phyloP scores from a whole-genome alignment of 2,888 invertebrate species.

The Epinotia demarniana region DNA sequence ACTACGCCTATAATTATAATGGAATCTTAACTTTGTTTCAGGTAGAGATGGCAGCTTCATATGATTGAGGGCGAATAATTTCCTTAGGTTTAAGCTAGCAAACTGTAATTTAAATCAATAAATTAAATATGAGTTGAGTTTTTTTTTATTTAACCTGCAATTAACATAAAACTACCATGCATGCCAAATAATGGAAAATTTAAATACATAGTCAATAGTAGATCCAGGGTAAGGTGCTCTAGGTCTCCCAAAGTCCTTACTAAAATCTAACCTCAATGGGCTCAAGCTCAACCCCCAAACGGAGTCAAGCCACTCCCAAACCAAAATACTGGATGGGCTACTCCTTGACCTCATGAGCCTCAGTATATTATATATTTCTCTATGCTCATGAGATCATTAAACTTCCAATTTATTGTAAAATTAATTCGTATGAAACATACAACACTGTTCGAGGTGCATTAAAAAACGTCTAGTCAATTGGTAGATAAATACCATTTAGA shows the following conservation, averaged over 20 bases:
- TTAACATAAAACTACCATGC: neutral
- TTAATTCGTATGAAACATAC: too few relatives aligned
- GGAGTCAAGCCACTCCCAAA: too few relatives aligned
- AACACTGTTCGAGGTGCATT: neutral
- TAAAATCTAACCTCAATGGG: too few relatives aligned
- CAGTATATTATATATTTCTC: too few relatives aligned
- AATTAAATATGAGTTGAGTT: slow-evolving; percentile 49
- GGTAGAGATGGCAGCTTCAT: slow-evolving; percentile 53
- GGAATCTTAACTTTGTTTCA: slow-evolving; percentile 49
- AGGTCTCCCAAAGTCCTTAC: too few relatives aligned
- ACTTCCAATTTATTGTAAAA: too few relatives aligned
- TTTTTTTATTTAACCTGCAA: slow-evolving; percentile 10
- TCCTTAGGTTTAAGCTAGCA: slow-evolving; percentile 70
- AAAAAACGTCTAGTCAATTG: neutral
- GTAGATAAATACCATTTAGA: neutral
- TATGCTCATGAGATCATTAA: too few relatives aligned
- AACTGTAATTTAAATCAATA: slow-evolving; percentile 65
- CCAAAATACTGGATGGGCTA: too few relatives aligned
- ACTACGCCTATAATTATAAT: neutral
- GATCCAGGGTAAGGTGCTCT: too few relatives aligned
- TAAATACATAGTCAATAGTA: too few relatives aligned
- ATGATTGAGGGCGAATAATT: slow-evolving; percentile 54
- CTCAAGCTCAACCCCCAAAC: too few relatives aligned
- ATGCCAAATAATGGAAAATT: neutral
- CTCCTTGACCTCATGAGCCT: neutral